phyloP scores from a whole-genome alignment of 2,797 vertebrate species.

The Takifugu rubripes region DNA sequence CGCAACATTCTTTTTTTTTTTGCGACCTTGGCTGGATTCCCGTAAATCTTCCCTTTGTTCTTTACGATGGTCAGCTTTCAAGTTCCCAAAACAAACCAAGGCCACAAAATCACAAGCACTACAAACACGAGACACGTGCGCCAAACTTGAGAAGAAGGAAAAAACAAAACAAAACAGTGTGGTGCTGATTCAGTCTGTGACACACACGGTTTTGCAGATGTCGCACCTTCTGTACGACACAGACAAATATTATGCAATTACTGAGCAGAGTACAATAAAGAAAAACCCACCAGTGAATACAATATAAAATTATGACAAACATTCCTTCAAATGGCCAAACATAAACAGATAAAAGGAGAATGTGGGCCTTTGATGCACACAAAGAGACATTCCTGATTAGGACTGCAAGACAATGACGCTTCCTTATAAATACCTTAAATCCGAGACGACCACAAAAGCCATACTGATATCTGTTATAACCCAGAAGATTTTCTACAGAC shows the following conservation, averaged over 20 bases:
- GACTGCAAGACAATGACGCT: too few species aligned
- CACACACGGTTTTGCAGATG: too few species aligned
- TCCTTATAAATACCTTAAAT: too few species aligned
- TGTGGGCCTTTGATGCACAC: neutral
- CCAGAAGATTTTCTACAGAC: too few species aligned
- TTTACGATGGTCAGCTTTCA: slow-evolving; percentile 11
- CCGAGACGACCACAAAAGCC: too few species aligned
- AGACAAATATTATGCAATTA: too few species aligned
- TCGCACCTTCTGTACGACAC: too few species aligned
- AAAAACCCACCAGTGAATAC: too few species aligned
- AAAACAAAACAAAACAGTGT: slow-evolving; percentile 2
- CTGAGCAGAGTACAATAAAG: too few species aligned
- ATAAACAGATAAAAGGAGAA: slow-evolving; percentile 3
- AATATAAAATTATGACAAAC: slow-evolving; percentile 1
- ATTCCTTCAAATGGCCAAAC: slow-evolving; percentile 9
- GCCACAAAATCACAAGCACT: slow-evolving; percentile 21
- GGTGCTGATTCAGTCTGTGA: neutral
- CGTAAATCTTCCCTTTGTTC: slow-evolving; percentile 7
- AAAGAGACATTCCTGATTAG: too few species aligned
- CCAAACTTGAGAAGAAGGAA: neutral
- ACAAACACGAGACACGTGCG: slow-evolving; percentile 16
- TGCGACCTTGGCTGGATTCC: neutral
- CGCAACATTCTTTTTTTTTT: neutral
- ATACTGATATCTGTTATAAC: too few species aligned
- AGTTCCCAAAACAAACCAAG: slow-evolving; percentile 59